Evolutionary conservation across 1,140 invertebrate species (phyloP), one percentile per base, ranked within the genome.

Genomic region (Psilanteris sp.): DNA sequence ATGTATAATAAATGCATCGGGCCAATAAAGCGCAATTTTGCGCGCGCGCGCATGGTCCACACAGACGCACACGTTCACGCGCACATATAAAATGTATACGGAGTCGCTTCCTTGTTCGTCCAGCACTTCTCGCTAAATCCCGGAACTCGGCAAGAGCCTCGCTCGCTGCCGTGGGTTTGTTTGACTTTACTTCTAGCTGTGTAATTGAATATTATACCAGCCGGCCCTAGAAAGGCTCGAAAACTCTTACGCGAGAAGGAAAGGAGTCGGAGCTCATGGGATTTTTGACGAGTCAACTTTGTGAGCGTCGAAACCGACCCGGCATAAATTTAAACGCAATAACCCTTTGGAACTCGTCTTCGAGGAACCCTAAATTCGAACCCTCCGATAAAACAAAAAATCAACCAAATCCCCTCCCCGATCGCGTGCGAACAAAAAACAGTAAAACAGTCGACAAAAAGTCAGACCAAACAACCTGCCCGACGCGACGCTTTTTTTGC

Each of bases 181-280:
- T 81, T 81, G 71, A 81, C 79, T 81, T 81, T 80, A 80, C 79
- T 80, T 78, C 72, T 75, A 80, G 77, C 79, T 81, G 77, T 81
- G 77, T 81, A 81, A 81, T 81, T 79, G 79, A 80, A 80, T 80
- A 80, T 80, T 80, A 79, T 79, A 79, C 77, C 79, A 80, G 77
- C 64, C 59, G 68, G 71, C 43, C 62, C 59, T 43, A 50, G 62
- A 75, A 78, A 78, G 79, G 79, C 77, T 79, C 71, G 68, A 79
- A 80, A 80, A 79, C 77, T 78, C 68, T 66, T 66, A 46, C 54
- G 64, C 44, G 37, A 70, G 66, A 71, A 66, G 44, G 52, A 62
- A 75, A 79, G 55, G 71, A 70, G 43, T 44, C 52, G 22, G 39
- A 57, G 48, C 41, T 46, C 64, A 18, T 27, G 68, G 74, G 67